A percentile compares a stretch with the other conserved stretches of the same genome.
Evolutionary conservation across 2,888 invertebrate genomes (phyloP).

Genomic region (Conomelus anceps): DNA sequence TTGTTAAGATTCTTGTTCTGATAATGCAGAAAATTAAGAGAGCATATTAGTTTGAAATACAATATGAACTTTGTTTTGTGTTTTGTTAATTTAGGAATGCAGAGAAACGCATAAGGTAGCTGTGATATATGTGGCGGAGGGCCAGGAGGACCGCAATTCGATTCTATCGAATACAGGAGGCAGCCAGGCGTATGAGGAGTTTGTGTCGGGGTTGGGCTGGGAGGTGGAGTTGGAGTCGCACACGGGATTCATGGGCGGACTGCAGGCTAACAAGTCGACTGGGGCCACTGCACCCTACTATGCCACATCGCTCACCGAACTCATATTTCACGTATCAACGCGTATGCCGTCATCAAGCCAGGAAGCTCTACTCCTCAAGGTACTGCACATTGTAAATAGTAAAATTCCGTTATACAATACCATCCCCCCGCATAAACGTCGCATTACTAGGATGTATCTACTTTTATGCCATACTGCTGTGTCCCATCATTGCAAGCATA

Average conservation of each 20-base stretch:
- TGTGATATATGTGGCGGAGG: slow-evolving; percentile 94
- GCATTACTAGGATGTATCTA: too few species aligned
- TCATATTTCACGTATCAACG: slow-evolving; percentile 96
- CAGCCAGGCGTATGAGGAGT: slow-evolving; percentile 87
- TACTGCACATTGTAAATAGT: too few species aligned
- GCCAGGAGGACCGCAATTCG: slow-evolving; percentile 93
- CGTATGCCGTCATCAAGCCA: slow-evolving; percentile 88
- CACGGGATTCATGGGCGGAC: slow-evolving; percentile 89
- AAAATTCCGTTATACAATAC: too few species aligned
- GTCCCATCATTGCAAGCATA: too few species aligned
- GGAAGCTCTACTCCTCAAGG: slow-evolving; percentile 81
- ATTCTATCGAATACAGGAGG: slow-evolving; percentile 87
- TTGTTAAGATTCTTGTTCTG: too few species aligned
- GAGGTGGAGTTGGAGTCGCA: slow-evolving; percentile 89
- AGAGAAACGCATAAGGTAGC: slow-evolving; percentile 94
- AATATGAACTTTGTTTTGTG: too few species aligned
- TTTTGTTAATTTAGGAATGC: slow-evolving; percentile 50
- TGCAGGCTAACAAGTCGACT: slow-evolving; percentile 77
- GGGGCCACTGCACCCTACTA: slow-evolving; percentile 92
- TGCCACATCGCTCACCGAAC: slow-evolving; percentile 88
- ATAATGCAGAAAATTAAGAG: too few species aligned
- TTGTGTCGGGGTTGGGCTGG: slow-evolving; percentile 66
- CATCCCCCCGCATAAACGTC: too few species aligned
- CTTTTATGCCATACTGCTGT: too few species aligned
- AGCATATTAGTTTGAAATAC: too few species aligned